phyloP scores from a whole-genome alignment of 2,797 vertebrate species.

The Rhadinocentrus ornatus region DNA sequence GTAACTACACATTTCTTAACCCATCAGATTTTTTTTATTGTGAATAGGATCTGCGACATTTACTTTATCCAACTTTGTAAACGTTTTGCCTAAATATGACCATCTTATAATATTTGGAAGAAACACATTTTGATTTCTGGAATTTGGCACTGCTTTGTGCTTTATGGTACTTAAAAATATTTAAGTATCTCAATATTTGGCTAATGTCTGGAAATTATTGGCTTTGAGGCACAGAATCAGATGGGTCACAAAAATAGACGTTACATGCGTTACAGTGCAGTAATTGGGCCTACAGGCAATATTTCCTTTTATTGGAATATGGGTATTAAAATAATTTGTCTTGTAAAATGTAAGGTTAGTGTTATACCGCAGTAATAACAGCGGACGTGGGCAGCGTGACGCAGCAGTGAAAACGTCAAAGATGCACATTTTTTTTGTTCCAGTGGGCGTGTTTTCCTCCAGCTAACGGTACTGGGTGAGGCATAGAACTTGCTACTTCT shows the following conservation, averaged over 20 bases:
- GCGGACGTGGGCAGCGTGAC: not conserved
- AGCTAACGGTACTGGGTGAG: conserved; percentile 61
- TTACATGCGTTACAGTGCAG: no score
- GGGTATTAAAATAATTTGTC: not conserved
- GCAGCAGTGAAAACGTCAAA: conserved; percentile 53
- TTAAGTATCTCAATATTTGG: not conserved
- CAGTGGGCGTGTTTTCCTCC: conserved; percentile 70
- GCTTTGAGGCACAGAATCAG: not conserved
- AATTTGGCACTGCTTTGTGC: not conserved
- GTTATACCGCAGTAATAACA: conserved; percentile 29
- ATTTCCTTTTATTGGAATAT: no score
- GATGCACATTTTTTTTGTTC: conserved; percentile 19
- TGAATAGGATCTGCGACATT: not conserved
- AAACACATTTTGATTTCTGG: not conserved
- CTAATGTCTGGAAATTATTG: not conserved
- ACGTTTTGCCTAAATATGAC: not conserved
- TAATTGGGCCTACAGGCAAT: no score
- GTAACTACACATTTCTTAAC: not conserved
- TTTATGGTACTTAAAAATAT: not conserved
- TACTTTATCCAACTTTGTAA: not conserved
- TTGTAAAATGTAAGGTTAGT: not conserved
- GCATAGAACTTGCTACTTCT: conserved; percentile 16
- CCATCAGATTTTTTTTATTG: not conserved
- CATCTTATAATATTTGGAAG: not conserved
- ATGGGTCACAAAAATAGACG: not conserved